phyloP scores from a whole-genome alignment of 2,113 vertebrate species.

The Lophura nycthemera region DNA sequence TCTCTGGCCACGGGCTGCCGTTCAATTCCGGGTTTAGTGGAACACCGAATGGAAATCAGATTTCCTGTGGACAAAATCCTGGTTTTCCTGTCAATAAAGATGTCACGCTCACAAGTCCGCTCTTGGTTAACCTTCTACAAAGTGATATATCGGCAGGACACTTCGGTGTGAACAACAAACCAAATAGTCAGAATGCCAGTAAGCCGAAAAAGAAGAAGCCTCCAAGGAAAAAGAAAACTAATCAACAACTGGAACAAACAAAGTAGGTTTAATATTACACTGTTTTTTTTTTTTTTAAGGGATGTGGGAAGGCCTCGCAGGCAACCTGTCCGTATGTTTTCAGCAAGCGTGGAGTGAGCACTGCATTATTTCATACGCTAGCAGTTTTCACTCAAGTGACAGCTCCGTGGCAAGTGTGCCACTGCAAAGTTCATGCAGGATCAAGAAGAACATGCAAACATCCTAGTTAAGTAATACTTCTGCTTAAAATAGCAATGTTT shows the following conservation, averaged over 20 bases:
- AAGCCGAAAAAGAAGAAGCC: constrained; percentile 99
- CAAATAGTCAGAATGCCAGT: constrained; percentile 85
- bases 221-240: constrained; percentile 95
- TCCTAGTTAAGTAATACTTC: background rate
- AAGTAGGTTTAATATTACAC: constrained; percentile 84
- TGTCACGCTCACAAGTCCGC: constrained; percentile 94
- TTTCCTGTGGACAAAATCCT: constrained; percentile 90
- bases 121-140: constrained; percentile 96
- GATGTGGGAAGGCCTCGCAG: constrained; percentile 7
- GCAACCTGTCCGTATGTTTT: background rate
- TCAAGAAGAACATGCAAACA: background rate
- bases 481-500: background rate
- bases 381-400: background rate
- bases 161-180: constrained; percentile 96
- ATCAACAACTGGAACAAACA: constrained; percentile 87
- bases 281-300: background rate
- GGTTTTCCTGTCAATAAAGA: constrained; percentile 95
- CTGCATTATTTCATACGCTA: background rate
- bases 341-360: background rate
- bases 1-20: constrained; percentile 90
- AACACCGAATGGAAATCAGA: constrained; percentile 85
- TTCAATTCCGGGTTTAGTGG: constrained; percentile 82
- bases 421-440: background rate
- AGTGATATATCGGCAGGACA: constrained; percentile 98
- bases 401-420: background rate